Conservation (phyloP, 2,888 invertebrate genomes). For the Nomada lathburiana region DNA sequence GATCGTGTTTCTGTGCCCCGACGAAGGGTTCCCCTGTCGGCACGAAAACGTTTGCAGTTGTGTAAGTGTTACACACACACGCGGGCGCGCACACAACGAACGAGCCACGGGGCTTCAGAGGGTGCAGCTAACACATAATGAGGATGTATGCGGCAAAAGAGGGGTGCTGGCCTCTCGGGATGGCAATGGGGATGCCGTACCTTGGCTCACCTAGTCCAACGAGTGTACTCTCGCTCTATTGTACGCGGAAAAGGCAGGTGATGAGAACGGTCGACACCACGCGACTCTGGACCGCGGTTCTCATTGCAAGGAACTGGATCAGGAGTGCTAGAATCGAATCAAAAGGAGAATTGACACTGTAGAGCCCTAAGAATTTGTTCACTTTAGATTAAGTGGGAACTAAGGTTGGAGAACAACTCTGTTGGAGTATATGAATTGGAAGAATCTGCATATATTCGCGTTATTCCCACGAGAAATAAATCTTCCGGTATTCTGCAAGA, state of each 20-base stretch:
- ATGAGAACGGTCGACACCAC: constrained; percentile 84
- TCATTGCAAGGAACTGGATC: constrained; percentile 61
- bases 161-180: constrained; percentile 72
- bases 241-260: constrained; percentile 82
- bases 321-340: neutral
- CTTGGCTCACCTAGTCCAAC: constrained; percentile 80
- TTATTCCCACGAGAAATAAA: too few relatives aligned
- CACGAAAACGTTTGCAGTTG: constrained; percentile 46
- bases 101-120: constrained; percentile 62
- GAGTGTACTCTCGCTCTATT: constrained; percentile 76
- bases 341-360: neutral
- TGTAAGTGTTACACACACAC: constrained; percentile 52
- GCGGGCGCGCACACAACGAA: constrained; percentile 29
- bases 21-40: constrained; percentile 64
- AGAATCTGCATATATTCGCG: too few relatives aligned
- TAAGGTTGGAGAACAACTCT: neutral
- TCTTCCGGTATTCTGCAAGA: too few relatives aligned
- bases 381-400: neutral
- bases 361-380: too few relatives aligned
- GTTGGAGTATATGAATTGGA: too few relatives aligned
- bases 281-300: constrained; percentile 80
- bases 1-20: constrained; percentile 52
- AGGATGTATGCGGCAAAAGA: constrained; percentile 79
- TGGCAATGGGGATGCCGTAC: constrained; percentile 71
- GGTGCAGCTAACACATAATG: constrained; percentile 79